phyloP scores from a whole-genome alignment of 2,113 vertebrate genomes.

The Anthoscopus minutus region DNA sequence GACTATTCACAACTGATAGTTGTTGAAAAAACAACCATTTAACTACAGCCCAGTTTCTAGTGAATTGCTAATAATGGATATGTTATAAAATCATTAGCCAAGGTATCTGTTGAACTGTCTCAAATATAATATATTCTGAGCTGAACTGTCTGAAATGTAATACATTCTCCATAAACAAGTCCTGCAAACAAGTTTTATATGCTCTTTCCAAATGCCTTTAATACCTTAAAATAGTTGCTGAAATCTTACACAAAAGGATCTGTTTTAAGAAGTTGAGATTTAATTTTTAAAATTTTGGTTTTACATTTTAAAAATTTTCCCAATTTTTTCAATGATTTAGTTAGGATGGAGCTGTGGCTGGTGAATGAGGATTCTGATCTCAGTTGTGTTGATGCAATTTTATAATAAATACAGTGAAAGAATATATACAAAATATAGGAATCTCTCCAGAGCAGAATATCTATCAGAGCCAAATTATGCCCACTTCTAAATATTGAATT shows the following conservation, averaged over 20 bases:
- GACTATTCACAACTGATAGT: neutral
- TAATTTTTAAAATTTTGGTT: no score
- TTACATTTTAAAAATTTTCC: neutral
- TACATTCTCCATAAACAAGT: neutral
- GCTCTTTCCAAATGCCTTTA: neutral
- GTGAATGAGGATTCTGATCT: neutral
- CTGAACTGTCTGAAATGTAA: neutral
- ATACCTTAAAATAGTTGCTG: neutral
- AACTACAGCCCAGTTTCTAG: slow-evolving; percentile 11
- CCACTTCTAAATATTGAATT: neutral
- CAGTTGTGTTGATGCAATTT: neutral
- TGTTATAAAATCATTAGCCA: neutral
- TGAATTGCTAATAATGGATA: neutral
- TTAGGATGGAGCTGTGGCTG: neutral
- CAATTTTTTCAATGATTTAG: neutral
- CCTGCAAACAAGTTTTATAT: neutral
- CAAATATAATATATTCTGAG: neutral
- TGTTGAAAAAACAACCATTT: neutral
- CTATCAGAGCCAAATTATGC: neutral
- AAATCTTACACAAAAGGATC: neutral
- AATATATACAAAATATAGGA: neutral
- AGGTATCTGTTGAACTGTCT: neutral
- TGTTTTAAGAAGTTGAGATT: neutral
- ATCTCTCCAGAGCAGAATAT: neutral
- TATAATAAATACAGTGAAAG: neutral